Conservation (phyloP, 2,113 vertebrate genomes). For the Mesoclemmys tuberculata region DNA sequence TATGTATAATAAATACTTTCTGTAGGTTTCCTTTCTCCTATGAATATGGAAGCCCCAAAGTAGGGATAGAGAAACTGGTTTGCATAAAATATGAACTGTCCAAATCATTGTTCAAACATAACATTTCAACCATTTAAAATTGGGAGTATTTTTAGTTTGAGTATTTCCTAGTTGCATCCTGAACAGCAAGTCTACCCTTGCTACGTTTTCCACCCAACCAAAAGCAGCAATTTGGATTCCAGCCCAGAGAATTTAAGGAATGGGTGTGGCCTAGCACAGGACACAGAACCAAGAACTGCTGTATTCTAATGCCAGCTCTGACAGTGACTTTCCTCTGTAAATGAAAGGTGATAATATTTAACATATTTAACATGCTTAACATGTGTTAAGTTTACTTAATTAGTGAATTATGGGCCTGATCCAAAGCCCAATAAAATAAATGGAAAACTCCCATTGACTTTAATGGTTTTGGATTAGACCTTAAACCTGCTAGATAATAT, state of each 20-base stretch:
- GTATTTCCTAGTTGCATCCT: neutral
- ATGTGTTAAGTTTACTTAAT: neutral
- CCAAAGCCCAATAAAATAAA: neutral
- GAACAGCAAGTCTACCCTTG: neutral
- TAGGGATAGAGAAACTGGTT: neutral
- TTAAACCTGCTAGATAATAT: fast-evolving
- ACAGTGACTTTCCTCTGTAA: neutral
- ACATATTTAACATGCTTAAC: neutral
- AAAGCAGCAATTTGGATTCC: neutral
- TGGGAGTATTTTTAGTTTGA: neutral
- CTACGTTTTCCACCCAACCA: neutral
- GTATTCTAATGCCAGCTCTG: neutral
- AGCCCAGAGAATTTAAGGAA: neutral
- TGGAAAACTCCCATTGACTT: neutral
- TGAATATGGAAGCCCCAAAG: neutral
- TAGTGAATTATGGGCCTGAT: neutral
- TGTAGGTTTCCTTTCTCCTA: neutral
- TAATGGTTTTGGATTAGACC: neutral
- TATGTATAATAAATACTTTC: neutral
- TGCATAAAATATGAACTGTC: neutral
- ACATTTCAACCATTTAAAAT: neutral
- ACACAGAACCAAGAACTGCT: neutral
- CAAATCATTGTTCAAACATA: slow-evolving; percentile 2
- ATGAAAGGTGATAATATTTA: neutral
- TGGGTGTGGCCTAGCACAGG: fast-evolving